Evolutionary conservation across 2,797 vertebrate genomes (phyloP), one percentile per base, ranked within the genome.

Genomic region (Nasua narica): DNA sequence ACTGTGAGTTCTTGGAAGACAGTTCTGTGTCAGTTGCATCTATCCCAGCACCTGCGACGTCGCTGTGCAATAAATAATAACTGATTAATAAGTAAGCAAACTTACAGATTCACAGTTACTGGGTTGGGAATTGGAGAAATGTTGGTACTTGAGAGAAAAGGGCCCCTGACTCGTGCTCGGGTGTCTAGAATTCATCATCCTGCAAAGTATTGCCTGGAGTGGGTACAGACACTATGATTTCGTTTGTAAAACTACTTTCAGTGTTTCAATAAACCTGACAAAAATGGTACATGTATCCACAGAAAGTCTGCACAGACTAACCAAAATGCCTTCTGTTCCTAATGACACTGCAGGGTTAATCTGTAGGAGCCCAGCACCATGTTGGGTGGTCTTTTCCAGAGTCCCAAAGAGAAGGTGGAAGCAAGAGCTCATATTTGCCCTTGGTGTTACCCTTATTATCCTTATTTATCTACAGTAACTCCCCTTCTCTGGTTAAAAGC

Each of bases 211-310:
- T 67, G 37, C 48, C 43, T 32, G 27, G 14, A n/a, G 10, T 88
- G 9, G 54, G 48, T 84, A 82, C 40, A 85, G 43, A 52, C n/a
- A 77, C 46, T 7, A 19, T 7, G n/a, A 32, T 13, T 72, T 79
- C 35, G 46, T 70, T 84, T 19, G 58, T 50, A 91, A 87, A 96
- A 94, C 40, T 37, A 65, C 54, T 89, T 95, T 84, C 79, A 60
- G 3, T 93, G 77, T 96, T 97, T 93, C 91, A 90, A 50, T 79
- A 97, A 81, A 94, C 40, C 62, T 81, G 70, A 88, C n/a, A 90
- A 87, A 81, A 74, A 43, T 23, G 43, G 37, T 40, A 37, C 43
- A 19, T 37, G 37, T 65, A 37, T 52, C 62, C 69, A 81, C 60
- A 88, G 87, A 52, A 94, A 84, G 65, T 46, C 32, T 81, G 12